These are phyloP conservation scores for Ia io DNA, from an alignment of 2,113 vertebrate genomes.

Conservation along the genomic window DNA sequence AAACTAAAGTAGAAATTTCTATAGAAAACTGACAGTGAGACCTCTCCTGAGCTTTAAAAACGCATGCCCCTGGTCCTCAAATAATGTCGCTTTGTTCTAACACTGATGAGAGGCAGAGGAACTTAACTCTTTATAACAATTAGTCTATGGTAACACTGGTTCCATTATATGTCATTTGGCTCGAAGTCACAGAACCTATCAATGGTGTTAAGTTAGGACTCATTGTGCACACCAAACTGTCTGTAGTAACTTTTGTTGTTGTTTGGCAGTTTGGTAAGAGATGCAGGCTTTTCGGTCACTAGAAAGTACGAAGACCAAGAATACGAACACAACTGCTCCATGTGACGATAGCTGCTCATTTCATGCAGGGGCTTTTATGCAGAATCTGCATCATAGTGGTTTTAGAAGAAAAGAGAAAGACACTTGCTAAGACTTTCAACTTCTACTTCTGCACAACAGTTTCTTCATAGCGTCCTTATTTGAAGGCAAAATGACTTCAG, in stretches of 20 bases:
- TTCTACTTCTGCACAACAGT: conserved; percentile 10
- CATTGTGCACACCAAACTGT: neutral
- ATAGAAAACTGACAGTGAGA: neutral
- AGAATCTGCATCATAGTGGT: conserved; percentile 18
- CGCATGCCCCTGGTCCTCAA: neutral
- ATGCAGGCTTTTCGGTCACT: neutral
- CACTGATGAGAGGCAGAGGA: neutral
- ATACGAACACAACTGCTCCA: neutral
- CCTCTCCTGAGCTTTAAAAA: conserved; percentile 26
- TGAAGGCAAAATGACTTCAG: neutral
- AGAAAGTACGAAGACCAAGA: neutral
- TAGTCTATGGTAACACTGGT: neutral
- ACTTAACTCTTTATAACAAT: neutral
- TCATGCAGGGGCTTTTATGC: neutral
- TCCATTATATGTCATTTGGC: neutral
- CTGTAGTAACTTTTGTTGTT: neutral
- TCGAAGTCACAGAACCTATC: neutral
- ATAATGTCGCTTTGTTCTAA: neutral
- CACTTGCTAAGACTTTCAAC: neutral
- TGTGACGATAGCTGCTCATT: neutral
- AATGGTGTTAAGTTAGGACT: neutral
- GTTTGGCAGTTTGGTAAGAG: neutral
- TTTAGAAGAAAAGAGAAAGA: conserved; percentile 28
- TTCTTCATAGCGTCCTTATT: neutral
- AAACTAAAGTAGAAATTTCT: conserved; percentile 20